phyloP scores from a whole-genome alignment of 2,113 vertebrate species.

The Stegastes partitus region DNA sequence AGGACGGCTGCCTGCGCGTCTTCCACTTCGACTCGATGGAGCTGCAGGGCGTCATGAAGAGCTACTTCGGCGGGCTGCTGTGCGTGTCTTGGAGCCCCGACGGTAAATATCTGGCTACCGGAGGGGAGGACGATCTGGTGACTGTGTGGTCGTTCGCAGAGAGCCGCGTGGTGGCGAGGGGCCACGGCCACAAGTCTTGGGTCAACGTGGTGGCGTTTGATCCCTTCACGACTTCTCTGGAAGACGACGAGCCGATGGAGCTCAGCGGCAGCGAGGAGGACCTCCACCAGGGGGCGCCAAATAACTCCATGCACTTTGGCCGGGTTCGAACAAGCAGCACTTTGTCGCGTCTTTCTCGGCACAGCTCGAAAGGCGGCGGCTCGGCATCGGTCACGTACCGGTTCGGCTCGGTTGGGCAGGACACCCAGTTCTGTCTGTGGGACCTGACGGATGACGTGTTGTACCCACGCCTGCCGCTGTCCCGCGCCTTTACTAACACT shows the following conservation, averaged over 20 bases:
- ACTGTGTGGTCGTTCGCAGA: conserved; percentile 94
- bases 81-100: conserved; percentile 96
- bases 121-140: conserved; percentile 93
- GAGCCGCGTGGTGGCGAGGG: conserved; percentile 91
- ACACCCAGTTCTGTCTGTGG: conserved; percentile 95
- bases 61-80: conserved; percentile 93
- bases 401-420: conserved; percentile 93
- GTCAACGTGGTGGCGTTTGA: conserved; percentile 95
- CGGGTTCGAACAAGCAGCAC: conserved; percentile 88
- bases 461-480: conserved; percentile 85
- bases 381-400: conserved; percentile 88
- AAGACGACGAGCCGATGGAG: conserved; percentile 85
- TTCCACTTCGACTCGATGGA: conserved; percentile 96
- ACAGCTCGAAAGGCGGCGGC: conserved; percentile 82
- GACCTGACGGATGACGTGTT: conserved; percentile 92
- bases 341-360: conserved; percentile 87
- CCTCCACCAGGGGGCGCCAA: conserved; percentile 74
- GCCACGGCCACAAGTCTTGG: conserved; percentile 95
- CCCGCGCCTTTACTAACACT: conserved; percentile 88
- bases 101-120: conserved; percentile 91
- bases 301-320: conserved; percentile 79
- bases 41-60: conserved; percentile 93
- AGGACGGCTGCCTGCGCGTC: conserved; percentile 91
- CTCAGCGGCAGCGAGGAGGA: conserved; percentile 87
- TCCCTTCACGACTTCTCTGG: conserved; percentile 88